A percentile compares a stretch with the other conserved stretches of the same genome.
These are phyloP conservation scores for Hippolais icterina DNA, from an alignment of 2,113 vertebrate genomes.

Conservation along the genomic window DNA sequence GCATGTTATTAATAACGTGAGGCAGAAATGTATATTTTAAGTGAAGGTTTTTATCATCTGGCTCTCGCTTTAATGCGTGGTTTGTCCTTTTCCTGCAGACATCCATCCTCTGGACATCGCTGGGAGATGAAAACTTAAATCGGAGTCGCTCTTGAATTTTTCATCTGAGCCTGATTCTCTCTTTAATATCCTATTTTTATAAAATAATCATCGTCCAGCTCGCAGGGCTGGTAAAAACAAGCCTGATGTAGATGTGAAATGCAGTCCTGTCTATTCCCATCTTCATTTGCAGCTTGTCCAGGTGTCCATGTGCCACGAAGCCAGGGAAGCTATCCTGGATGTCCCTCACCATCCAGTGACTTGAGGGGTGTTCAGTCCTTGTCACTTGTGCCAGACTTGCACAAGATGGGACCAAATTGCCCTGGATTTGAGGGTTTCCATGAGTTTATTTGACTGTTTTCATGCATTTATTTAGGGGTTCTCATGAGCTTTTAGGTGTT, in stretches of 20 bases:
- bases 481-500: not conserved
- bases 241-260: not conserved
- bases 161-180: conserved; percentile 31
- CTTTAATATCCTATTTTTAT: conserved; percentile 49
- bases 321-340: not conserved
- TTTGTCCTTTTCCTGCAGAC: conserved; percentile 63
- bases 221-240: conserved; percentile 29
- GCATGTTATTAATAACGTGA: conserved; percentile 46
- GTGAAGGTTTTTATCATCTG: conserved; percentile 49
- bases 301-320: not conserved
- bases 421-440: not conserved
- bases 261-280: not conserved
- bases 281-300: not conserved
- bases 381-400: not conserved
- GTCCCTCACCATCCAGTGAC: not conserved
- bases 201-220: conserved; percentile 57
- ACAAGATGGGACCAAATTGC: not conserved
- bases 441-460: not conserved
- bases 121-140: conserved; percentile 44
- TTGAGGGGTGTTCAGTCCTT: not conserved
- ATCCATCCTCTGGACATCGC: conserved; percentile 30
- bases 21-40: conserved; percentile 50
- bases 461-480: not conserved
- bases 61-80: conserved; percentile 38
- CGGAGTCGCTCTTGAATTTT: conserved; percentile 8